Evolutionary conservation across 2,797 vertebrate genomes (phyloP).

Genomic region (Lerista edwardsae): DNA sequence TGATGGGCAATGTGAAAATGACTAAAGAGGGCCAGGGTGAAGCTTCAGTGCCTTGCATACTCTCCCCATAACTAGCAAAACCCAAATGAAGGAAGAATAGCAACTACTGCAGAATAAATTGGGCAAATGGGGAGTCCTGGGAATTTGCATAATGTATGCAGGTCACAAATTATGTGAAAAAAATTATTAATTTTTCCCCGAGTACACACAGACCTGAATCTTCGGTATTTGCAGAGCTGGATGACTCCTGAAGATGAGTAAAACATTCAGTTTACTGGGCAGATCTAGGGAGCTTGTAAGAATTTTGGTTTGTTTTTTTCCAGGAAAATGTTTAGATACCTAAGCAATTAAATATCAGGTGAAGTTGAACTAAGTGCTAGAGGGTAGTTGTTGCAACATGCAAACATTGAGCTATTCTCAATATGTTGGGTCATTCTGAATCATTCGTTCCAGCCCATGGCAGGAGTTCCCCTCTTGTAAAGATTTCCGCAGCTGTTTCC

Average conservation of each 20-base stretch:
- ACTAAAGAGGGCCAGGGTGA: not conserved
- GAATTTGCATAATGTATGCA: not conserved
- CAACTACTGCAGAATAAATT: not conserved
- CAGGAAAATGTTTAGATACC: not conserved
- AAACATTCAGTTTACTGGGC: not conserved
- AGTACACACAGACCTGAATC: not conserved
- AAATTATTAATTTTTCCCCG: too few relatives aligned
- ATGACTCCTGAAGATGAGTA: not conserved
- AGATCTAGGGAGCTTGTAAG: not conserved
- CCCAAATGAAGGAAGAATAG: not conserved
- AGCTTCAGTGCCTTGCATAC: not conserved
- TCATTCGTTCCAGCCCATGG: not conserved
- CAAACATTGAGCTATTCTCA: not conserved
- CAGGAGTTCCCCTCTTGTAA: not conserved
- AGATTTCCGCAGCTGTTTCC: slow-evolving; percentile 19
- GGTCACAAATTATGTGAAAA: not conserved
- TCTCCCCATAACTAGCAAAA: not conserved
- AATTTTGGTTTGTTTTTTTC: too few relatives aligned
- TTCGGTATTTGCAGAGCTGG: not conserved
- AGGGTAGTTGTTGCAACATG: not conserved
- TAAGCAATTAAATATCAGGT: not conserved
- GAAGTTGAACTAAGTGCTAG: not conserved
- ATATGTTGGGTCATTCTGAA: not conserved
- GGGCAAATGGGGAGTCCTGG: not conserved
- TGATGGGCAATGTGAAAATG: not conserved